Evolutionary conservation across 2,113 vertebrate genomes (phyloP).

Genomic region (Pachycephala philippinensis): DNA sequence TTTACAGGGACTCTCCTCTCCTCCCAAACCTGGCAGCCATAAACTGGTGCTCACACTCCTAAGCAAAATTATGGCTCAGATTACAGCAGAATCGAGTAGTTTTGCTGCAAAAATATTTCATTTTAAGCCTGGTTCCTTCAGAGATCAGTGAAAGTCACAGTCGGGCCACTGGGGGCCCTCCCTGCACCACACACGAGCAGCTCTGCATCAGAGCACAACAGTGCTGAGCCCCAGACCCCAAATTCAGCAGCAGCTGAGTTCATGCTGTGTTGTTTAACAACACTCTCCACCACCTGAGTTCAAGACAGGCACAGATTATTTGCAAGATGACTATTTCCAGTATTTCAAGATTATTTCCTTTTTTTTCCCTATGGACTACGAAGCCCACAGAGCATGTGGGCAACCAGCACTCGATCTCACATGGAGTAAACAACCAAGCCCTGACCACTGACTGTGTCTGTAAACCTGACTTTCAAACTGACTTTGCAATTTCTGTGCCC

Average conservation of each 20-base stretch:
- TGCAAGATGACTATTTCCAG: neutral
- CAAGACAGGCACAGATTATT: neutral
- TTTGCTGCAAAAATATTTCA: neutral
- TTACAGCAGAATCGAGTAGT: rapidly evolving
- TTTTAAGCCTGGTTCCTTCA: neutral
- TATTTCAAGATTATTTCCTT: neutral
- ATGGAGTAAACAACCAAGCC: neutral
- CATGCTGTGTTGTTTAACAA: neutral
- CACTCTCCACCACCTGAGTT: neutral
- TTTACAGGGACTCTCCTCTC: neutral
- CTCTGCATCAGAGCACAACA: neutral
- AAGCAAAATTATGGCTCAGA: neutral
- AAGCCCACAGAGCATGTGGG: neutral
- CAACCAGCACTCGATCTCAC: neutral
- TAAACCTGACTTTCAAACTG: neutral
- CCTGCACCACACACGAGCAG: neutral
- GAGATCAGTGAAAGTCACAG: neutral
- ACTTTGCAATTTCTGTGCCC: neutral
- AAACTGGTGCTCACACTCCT: neutral
- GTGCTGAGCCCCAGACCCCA: neutral
- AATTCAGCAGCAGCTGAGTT: neutral
- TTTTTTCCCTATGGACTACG: neutral
- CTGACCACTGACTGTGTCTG: neutral
- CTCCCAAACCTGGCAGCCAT: neutral
- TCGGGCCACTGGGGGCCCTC: constrained; percentile 7